phyloP scores from a whole-genome alignment of 2,888 invertebrate genomes.

The Pyrgus malvae region DNA sequence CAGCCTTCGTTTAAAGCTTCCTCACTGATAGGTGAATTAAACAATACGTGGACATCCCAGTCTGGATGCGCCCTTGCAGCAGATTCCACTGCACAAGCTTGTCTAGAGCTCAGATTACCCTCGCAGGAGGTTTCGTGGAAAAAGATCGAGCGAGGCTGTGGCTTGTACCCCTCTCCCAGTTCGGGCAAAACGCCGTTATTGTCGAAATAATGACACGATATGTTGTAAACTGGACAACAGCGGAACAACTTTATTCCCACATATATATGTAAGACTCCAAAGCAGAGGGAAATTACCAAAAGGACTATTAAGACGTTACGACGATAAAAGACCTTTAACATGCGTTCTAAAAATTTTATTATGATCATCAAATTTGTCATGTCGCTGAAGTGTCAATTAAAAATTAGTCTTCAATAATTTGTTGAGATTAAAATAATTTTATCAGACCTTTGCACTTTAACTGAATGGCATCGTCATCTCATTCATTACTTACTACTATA shows the following conservation, averaged over 20 bases:
- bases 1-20: slow-evolving; percentile 44
- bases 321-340: no score
- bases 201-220: slow-evolving; percentile 37
- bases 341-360: no score
- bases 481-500: no score
- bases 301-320: slow-evolving; percentile 7
- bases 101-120: slow-evolving; percentile 74
- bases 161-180: slow-evolving; percentile 35
- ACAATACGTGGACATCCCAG: slow-evolving; percentile 79
- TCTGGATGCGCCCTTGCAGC: slow-evolving; percentile 83
- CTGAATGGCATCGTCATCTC: no score
- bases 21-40: slow-evolving; percentile 61
- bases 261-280: slow-evolving; percentile 2
- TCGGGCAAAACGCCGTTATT: slow-evolving; percentile 40
- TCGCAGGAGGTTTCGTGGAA: slow-evolving; percentile 86
- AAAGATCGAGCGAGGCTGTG: slow-evolving; percentile 78
- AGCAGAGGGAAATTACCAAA: background rate
- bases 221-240: slow-evolving; percentile 32
- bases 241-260: slow-evolving; percentile 23
- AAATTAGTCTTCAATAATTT: no score
- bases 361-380: no score
- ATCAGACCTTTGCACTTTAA: no score
- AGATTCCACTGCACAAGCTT: slow-evolving; percentile 87
- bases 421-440: no score
- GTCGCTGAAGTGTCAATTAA: no score